These are phyloP conservation scores for Epizoanthus rinbou DNA, from an alignment of 92 coral and sea anemone species.

Conservation along the genomic window DNA sequence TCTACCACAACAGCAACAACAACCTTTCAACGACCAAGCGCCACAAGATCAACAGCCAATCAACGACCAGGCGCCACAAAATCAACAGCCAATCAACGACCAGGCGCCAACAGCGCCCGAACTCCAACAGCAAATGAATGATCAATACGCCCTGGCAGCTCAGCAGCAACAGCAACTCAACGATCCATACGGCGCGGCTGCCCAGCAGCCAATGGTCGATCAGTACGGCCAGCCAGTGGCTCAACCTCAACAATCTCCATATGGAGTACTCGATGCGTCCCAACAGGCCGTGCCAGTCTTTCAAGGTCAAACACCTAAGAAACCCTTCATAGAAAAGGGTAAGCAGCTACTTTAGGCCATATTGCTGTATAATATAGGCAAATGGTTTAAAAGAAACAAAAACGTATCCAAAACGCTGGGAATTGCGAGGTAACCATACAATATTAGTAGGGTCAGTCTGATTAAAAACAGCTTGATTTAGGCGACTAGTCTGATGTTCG, in stretches of 20 bases:
- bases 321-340: constrained; percentile 47
- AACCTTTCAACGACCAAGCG: constrained; percentile 25
- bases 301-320: constrained; percentile 86
- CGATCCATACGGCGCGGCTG: constrained; percentile 31
- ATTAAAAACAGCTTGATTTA: no score
- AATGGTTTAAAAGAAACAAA: no score
- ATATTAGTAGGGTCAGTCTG: no score
- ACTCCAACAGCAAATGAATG: constrained; percentile 31
- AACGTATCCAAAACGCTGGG: no score
- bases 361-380: neutral
- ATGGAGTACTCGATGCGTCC: constrained; percentile 70
- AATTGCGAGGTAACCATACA: no score
- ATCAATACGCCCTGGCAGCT: constrained; percentile 32
- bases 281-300: constrained; percentile 73
- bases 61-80: constrained; percentile 24
- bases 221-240: constrained; percentile 40
- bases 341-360: neutral
- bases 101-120: constrained; percentile 36
- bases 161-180: constrained; percentile 38
- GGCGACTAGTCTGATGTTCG: no score
- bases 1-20: constrained; percentile 29
- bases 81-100: constrained; percentile 18
- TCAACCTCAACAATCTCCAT: constrained; percentile 42
- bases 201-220: constrained; percentile 46
- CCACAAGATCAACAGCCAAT: constrained; percentile 8